Conservation (phyloP, 2,113 vertebrate species). For the Rhea americana region DNA sequence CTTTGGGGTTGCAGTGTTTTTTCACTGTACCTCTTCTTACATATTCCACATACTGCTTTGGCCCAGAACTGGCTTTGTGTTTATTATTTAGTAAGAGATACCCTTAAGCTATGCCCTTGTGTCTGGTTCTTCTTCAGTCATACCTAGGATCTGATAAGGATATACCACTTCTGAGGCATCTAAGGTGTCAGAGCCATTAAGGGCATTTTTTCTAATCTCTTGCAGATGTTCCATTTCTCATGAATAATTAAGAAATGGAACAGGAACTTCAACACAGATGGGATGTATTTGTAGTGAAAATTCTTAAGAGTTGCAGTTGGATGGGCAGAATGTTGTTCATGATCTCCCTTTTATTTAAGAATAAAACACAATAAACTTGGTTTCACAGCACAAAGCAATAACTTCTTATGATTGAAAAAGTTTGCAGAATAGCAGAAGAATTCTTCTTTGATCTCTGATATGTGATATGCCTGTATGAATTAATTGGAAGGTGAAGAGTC, state of each 20-base stretch:
- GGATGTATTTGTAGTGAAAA: neutral
- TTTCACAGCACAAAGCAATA: neutral
- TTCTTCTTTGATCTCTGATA: neutral
- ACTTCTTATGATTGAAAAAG: neutral
- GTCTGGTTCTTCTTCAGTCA: neutral
- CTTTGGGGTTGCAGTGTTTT: neutral
- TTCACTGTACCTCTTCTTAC: neutral
- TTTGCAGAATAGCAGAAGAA: neutral
- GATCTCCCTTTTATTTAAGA: neutral
- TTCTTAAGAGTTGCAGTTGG: neutral
- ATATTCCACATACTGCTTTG: neutral
- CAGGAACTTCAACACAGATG: neutral
- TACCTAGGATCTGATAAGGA: neutral
- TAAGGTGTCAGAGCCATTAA: neutral
- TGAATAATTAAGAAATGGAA: neutral
- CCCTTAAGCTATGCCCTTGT: neutral
- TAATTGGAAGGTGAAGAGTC: neutral
- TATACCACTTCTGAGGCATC: neutral
- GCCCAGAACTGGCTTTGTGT: neutral
- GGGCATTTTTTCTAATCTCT: slow-evolving; percentile 5
- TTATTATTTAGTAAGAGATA: neutral
- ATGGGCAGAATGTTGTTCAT: neutral
- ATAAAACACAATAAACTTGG: neutral
- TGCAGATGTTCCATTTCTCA: slow-evolving; percentile 3
- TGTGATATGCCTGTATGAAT: neutral